Evolutionary conservation across 2,797 vertebrate genomes (phyloP).

Genomic region (Lithobates sylvaticus): DNA sequence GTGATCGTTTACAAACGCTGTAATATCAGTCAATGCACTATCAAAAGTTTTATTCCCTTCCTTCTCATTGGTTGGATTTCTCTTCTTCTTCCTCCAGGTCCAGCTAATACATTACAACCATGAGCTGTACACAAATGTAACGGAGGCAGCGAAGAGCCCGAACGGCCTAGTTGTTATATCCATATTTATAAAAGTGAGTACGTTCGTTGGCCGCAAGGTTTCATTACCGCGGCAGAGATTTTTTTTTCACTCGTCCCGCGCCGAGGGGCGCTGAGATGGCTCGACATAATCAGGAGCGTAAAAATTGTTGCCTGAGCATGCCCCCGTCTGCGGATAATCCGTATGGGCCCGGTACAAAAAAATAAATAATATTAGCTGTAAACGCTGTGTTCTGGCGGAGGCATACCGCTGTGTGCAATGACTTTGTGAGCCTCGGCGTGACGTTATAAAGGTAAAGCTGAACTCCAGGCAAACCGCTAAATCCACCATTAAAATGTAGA

Average conservation of each 20-base stretch:
- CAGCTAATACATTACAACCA: constrained; percentile 99
- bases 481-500: too few species aligned
- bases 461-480: too few species aligned
- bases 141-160: constrained; percentile 97
- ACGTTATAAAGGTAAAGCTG: too few species aligned
- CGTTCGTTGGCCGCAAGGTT: constrained; percentile 3
- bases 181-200: constrained; percentile 99
- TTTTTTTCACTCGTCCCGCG: background rate
- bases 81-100: constrained; percentile 77
- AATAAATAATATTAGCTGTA: too few species aligned
- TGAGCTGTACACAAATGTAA: constrained; percentile 95
- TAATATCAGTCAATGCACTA: background rate
- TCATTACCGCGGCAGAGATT: background rate
- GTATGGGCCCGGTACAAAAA: background rate
- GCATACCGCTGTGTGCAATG: too few species aligned
- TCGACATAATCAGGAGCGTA: background rate
- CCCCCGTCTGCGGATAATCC: background rate
- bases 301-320: background rate
- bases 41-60: background rate
- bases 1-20: too few species aligned
- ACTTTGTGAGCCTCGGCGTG: too few species aligned
- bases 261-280: background rate
- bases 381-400: too few species aligned
- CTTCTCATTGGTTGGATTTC: constrained; percentile 39
- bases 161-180: constrained; percentile 97